Evolutionary conservation across 2,797 vertebrate species (phyloP).

Genomic region (Champsocephalus gunnari): DNA sequence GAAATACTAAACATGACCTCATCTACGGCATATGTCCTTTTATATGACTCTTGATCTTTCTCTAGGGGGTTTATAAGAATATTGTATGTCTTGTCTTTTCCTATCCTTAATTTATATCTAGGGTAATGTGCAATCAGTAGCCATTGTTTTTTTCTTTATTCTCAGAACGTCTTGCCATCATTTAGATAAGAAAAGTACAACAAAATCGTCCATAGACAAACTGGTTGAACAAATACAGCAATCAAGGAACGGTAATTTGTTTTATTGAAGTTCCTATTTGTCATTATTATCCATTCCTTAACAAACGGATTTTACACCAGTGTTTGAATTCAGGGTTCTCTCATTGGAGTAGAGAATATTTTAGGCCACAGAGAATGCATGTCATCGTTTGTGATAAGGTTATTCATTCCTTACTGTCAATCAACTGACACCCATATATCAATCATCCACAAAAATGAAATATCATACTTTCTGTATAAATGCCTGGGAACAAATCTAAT

Average conservation of each 20-base stretch:
- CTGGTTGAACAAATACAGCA: neutral
- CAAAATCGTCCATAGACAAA: neutral
- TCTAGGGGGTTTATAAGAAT: neutral
- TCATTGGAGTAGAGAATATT: conserved; percentile 8
- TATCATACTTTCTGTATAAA: neutral
- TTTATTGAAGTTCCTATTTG: neutral
- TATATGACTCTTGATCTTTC: neutral
- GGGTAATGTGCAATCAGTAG: neutral
- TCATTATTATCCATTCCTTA: neutral
- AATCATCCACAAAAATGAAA: conserved; percentile 10
- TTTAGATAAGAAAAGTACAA: neutral
- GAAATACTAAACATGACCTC: conserved; percentile 9
- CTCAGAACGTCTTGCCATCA: neutral
- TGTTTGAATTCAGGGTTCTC: conserved; percentile 1
- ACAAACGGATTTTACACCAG: conserved; percentile 3
- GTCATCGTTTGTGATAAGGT: conserved; percentile 16
- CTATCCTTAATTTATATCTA: neutral
- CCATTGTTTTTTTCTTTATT: neutral
- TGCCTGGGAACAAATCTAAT: neutral
- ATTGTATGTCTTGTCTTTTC: neutral
- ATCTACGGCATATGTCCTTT: neutral
- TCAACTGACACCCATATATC: conserved; percentile 15
- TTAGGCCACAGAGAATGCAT: neutral
- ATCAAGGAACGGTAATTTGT: neutral
- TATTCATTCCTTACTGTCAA: conserved; percentile 20